Evolutionary conservation across 2,113 vertebrate genomes (phyloP).

Genomic region (Chaetura pelagica): DNA sequence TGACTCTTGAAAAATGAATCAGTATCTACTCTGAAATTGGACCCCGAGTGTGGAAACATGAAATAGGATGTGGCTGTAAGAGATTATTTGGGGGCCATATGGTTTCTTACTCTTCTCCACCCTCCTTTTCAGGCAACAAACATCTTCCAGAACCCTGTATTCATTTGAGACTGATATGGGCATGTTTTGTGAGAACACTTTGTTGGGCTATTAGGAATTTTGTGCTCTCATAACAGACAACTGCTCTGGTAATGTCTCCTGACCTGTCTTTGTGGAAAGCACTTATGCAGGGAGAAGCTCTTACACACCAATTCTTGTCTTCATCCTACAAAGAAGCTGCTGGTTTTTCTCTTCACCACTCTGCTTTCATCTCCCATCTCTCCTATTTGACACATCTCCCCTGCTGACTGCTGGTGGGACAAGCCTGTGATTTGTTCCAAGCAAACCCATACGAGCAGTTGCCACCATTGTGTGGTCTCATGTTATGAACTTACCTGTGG

Average conservation of each 20-base stretch:
- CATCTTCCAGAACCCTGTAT: neutral
- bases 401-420: constrained; percentile 27
- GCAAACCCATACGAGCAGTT: neutral
- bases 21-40: constrained; percentile 17
- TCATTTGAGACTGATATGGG: neutral
- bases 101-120: constrained; percentile 1
- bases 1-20: constrained; percentile 39
- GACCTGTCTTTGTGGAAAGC: neutral
- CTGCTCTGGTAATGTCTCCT: neutral
- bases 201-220: neutral
- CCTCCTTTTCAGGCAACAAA: neutral
- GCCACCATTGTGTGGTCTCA: constrained; percentile 21
- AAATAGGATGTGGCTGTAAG: neutral
- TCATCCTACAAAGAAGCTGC: constrained; percentile 12
- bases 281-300: neutral
- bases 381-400: constrained; percentile 4
- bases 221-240: neutral
- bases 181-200: neutral
- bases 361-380: neutral
- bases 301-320: neutral
- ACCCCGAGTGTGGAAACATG: neutral
- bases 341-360: constrained; percentile 14
- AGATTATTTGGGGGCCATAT: constrained; percentile 34
- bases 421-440: neutral
- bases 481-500: constrained; percentile 45